phyloP scores from a whole-genome alignment of 1,140 invertebrate species.

The Thaumatotibia leucotreta region DNA sequence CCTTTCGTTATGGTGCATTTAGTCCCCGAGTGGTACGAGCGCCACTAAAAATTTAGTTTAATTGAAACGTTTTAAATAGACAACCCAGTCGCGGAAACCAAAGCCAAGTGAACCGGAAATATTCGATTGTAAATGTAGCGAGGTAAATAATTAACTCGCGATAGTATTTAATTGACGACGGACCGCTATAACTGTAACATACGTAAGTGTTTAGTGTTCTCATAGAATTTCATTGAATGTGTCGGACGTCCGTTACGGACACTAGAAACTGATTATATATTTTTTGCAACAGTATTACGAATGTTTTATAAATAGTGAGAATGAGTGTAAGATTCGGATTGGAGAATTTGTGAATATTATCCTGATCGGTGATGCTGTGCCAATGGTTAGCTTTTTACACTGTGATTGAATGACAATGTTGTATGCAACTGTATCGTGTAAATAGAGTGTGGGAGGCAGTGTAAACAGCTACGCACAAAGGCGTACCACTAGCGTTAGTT shows the following conservation, averaged over 20 bases:
- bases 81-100: not conserved
- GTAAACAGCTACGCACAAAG: constrained; percentile 39
- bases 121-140: not conserved
- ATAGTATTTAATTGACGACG: not conserved
- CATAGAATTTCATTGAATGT: not conserved
- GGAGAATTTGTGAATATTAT: constrained; percentile 19
- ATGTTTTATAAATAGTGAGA: constrained; percentile 30
- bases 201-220: not conserved
- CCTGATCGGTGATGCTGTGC: not conserved
- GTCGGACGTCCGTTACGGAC: not conserved
- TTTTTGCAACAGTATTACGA: constrained; percentile 62
- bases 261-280: constrained; percentile 20
- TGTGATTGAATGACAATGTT: not conserved
- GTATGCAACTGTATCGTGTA: not conserved
- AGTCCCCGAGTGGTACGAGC: constrained; percentile 17
- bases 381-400: not conserved
- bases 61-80: not conserved
- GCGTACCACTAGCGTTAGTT: constrained; percentile 53
- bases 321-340: constrained; percentile 32
- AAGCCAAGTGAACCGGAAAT: not conserved
- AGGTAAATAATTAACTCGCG: not conserved
- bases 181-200: not conserved
- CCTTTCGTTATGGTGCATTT: constrained; percentile 36
- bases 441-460: constrained; percentile 29
- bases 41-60: not conserved